These are phyloP conservation scores for Silurus glanis DNA, from an alignment of 2,113 vertebrate genomes.

Conservation along the genomic window DNA sequence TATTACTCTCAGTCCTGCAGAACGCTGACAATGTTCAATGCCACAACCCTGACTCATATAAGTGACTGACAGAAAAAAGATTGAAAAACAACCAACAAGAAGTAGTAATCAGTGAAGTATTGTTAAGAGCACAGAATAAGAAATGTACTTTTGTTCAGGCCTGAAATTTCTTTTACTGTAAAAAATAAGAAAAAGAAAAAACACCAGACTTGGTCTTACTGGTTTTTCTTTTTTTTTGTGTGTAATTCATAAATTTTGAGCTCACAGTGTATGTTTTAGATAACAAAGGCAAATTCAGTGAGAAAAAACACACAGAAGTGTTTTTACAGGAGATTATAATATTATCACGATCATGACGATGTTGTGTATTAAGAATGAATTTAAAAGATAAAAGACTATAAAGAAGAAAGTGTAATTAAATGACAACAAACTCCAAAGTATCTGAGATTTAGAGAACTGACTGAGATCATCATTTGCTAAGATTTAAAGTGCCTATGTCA, in stretches of 20 bases:
- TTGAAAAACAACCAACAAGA: not conserved
- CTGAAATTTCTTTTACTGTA: not conserved
- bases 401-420: not conserved
- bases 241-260: not conserved
- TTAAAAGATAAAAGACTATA: not conserved
- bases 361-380: not conserved
- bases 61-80: not conserved
- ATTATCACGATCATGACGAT: not conserved
- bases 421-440: not conserved
- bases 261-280: constrained; percentile 6
- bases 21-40: not conserved
- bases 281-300: not conserved
- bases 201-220: not conserved
- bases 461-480: not conserved
- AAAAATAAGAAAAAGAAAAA: not conserved
- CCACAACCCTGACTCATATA: not conserved
- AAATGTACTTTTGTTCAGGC: not conserved
- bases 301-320: not conserved
- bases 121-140: not conserved
- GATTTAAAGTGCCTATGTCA: not conserved
- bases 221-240: not conserved
- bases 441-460: not conserved
- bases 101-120: constrained; percentile 1
- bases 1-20: not conserved
- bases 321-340: not conserved